phyloP scores from a whole-genome alignment of 2,888 invertebrate genomes.

The Drosophila leonis region DNA sequence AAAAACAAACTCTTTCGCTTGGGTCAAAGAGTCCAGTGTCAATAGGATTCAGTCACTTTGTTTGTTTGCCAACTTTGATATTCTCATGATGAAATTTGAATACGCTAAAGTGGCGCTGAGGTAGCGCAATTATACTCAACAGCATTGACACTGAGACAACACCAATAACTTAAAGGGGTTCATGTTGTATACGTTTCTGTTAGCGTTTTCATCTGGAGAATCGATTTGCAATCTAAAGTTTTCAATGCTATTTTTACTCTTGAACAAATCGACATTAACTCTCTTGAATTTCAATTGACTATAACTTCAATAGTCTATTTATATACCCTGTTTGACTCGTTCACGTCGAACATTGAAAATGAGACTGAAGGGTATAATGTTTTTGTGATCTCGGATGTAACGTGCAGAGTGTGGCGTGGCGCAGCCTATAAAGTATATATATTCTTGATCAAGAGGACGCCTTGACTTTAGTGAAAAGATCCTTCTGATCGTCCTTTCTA shows the following conservation, averaged over 20 bases:
- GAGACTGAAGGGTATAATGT: not conserved
- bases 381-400: not conserved
- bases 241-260: not conserved
- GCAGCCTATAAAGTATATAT: not conserved
- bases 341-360: not conserved
- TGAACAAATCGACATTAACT: not conserved
- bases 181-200: no score
- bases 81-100: slow-evolving; percentile 2
- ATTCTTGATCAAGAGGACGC: no score
- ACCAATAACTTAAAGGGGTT: not conserved
- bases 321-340: not conserved
- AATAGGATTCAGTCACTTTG: slow-evolving; percentile 5
- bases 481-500: not conserved
- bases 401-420: no score
- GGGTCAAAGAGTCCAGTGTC: slow-evolving; percentile 19
- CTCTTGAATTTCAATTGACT: not conserved
- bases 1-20: slow-evolving; percentile 8
- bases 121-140: not conserved
- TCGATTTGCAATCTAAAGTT: not conserved
- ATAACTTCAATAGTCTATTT: not conserved
- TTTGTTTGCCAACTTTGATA: slow-evolving; percentile 2
- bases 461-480: no score
- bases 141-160: not conserved
- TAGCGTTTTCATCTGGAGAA: not conserved
- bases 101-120: not conserved